Conservation (phyloP, 1,140 invertebrate genomes). For the Littorina saxatilis region DNA sequence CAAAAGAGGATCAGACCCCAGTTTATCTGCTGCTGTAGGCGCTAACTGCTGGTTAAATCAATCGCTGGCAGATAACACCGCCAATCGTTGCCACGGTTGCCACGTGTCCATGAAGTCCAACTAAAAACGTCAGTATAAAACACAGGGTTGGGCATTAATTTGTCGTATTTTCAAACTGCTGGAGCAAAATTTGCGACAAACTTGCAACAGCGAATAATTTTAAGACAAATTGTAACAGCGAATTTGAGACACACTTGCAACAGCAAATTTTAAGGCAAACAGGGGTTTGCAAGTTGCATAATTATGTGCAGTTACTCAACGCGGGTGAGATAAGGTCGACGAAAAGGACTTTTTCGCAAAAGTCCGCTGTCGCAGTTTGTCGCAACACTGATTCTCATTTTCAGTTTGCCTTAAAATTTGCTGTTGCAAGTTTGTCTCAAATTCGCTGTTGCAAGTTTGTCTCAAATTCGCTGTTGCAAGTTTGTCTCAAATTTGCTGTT, state of each 20-base stretch:
- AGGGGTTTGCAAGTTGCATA: neutral
- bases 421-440: too few relatives aligned
- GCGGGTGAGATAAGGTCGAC: too few relatives aligned
- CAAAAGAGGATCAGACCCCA: neutral
- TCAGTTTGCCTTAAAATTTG: too few relatives aligned
- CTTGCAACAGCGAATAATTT: neutral
- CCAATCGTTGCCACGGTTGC: neutral
- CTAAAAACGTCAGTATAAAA: neutral
- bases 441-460: neutral
- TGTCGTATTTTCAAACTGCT: neutral
- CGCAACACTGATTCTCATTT: too few relatives aligned
- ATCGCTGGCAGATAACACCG: neutral
- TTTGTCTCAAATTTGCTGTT: neutral
- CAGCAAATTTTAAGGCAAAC: too few relatives aligned
- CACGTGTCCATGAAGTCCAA: neutral
- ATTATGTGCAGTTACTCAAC: neutral
- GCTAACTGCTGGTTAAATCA: slow-evolving; percentile 27
- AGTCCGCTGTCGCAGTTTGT: neutral
- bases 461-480: neutral
- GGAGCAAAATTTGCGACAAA: neutral
- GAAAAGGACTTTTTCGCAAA: too few relatives aligned
- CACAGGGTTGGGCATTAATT: neutral
- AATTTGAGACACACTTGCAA: neutral
- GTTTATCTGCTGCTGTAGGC: neutral
- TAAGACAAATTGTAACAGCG: neutral